Conservation (phyloP, 2,797 vertebrate genomes). For the Hypotaenidia philippensis region DNA sequence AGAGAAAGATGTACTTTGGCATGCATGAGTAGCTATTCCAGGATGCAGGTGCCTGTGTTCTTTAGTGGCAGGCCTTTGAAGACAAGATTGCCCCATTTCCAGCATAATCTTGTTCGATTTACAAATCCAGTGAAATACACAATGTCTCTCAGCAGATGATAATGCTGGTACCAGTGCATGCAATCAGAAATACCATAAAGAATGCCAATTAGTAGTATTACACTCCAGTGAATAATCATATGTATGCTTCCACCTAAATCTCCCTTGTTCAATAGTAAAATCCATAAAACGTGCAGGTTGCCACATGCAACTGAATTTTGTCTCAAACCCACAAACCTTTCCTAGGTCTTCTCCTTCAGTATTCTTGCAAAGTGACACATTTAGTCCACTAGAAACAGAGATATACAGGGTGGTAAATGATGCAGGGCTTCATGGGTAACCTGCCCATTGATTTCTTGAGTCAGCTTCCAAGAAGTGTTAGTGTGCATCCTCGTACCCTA, state of each 20-base stretch:
- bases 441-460: not conserved
- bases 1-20: not conserved
- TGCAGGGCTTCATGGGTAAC: not conserved
- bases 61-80: not conserved
- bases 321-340: not conserved
- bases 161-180: not conserved
- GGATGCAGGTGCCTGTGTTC: not conserved
- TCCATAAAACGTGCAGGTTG: not conserved
- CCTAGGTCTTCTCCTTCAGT: not conserved
- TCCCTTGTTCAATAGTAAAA: not conserved
- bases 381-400: not conserved
- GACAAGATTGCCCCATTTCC: too few relatives aligned
- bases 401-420: rapidly evolving
- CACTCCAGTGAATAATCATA: not conserved
- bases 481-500: too few relatives aligned
- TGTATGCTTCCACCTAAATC: not conserved
- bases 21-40: not conserved
- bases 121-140: not conserved
- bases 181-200: not conserved
- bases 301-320: not conserved
- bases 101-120: not conserved
- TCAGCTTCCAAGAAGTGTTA: not conserved
- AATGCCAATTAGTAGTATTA: not conserved
- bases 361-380: not conserved
- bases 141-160: not conserved